Evolutionary conservation across 2,888 invertebrate genomes (phyloP).

Genomic region (Cosmia trapezina): DNA sequence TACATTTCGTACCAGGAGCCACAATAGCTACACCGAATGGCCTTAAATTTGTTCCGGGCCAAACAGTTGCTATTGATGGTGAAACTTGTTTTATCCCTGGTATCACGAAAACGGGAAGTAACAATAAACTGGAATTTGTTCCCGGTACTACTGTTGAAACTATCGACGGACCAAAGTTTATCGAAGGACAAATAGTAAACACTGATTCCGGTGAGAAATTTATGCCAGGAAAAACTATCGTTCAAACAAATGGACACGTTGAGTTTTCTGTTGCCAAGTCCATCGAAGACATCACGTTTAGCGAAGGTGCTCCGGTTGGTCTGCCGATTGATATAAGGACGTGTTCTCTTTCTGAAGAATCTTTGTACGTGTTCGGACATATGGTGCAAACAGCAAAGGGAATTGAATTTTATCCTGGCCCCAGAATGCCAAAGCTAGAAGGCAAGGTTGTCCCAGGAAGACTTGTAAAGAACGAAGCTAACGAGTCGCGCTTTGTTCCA

Average conservation of each 20-base stretch:
- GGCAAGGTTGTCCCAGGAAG: constrained; percentile 92
- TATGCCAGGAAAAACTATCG: constrained; percentile 91
- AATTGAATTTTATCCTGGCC: constrained; percentile 92
- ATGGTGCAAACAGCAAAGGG: constrained; percentile 92
- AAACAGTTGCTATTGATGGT: constrained; percentile 88
- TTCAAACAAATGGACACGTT: constrained; percentile 86
- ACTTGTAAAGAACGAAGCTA: constrained; percentile 90
- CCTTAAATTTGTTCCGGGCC: constrained; percentile 92
- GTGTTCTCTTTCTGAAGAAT: constrained; percentile 87
- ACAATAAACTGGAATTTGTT: constrained; percentile 87
- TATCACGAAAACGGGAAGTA: constrained; percentile 84
- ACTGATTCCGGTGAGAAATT: constrained; percentile 91
- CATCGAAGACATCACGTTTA: constrained; percentile 90
- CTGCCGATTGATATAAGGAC: constrained; percentile 91
- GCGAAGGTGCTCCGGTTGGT: constrained; percentile 89
- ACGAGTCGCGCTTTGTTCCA: constrained; percentile 92
- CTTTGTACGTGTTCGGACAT: constrained; percentile 91
- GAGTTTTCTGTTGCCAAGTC: constrained; percentile 91
- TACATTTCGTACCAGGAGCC: constrained; percentile 92
- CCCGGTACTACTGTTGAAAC: constrained; percentile 92
- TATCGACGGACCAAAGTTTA: constrained; percentile 91
- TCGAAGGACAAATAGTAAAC: constrained; percentile 92
- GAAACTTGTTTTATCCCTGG: constrained; percentile 91
- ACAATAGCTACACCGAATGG: constrained; percentile 92
- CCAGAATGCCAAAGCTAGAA: constrained; percentile 86